phyloP scores from a whole-genome alignment of 2,888 invertebrate genomes.

The Abrostola triplasia region DNA sequence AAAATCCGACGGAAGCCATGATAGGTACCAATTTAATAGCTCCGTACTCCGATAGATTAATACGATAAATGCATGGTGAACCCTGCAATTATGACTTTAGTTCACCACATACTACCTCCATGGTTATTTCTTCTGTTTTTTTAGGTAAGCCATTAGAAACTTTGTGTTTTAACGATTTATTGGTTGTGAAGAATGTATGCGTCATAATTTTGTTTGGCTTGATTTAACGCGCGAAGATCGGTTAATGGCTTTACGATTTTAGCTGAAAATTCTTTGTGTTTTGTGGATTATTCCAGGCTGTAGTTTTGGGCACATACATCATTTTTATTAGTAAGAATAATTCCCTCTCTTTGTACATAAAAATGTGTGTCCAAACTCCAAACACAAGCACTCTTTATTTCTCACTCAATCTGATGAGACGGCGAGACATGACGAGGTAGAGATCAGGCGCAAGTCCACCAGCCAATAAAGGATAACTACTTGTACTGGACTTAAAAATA shows the following conservation, averaged over 20 bases:
- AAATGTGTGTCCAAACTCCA: too few species aligned
- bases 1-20: conserved; percentile 67
- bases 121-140: conserved; percentile 49
- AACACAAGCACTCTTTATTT: too few species aligned
- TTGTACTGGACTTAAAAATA: too few species aligned
- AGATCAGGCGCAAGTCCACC: too few species aligned
- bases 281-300: too few species aligned
- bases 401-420: too few species aligned
- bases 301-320: too few species aligned
- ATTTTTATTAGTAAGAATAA: too few species aligned
- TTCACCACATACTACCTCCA: conserved; percentile 65
- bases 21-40: conserved; percentile 56
- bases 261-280: too few species aligned
- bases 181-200: conserved; percentile 36
- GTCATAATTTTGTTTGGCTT: conserved; percentile 27
- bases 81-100: conserved; percentile 77
- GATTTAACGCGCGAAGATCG: neutral
- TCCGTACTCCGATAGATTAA: conserved; percentile 75
- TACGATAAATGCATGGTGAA: conserved; percentile 77
- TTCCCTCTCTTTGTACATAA: too few species aligned
- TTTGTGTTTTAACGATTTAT: conserved; percentile 37
- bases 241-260: neutral
- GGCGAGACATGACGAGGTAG: too few species aligned
- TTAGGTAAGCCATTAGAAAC: conserved; percentile 50
- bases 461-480: too few species aligned